phyloP scores from a whole-genome alignment of 2,113 vertebrate species.

The Thoracochromis brauschi region DNA sequence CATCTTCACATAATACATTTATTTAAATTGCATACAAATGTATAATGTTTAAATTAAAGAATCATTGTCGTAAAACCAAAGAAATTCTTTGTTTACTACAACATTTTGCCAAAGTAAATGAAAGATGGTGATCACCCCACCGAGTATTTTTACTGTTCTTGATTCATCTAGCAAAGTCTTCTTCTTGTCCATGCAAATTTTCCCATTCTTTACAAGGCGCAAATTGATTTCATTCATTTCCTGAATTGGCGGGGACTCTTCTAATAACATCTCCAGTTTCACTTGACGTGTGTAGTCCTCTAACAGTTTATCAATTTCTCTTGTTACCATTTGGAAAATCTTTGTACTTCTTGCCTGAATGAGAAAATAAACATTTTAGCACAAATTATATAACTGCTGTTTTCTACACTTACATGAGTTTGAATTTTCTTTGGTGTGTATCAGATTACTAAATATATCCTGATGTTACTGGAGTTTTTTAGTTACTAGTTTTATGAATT shows the following conservation, averaged over 20 bases:
- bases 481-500: background rate
- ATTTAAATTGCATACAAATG: too few species aligned
- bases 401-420: background rate
- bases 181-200: background rate
- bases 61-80: too few species aligned
- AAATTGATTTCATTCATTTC: background rate
- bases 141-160: background rate
- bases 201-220: background rate
- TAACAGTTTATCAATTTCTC: background rate
- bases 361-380: background rate
- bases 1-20: too few species aligned
- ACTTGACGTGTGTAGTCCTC: fast-evolving
- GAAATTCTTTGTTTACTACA: too few species aligned
- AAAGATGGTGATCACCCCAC: background rate
- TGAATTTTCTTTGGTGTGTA: background rate
- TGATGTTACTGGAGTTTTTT: too few species aligned
- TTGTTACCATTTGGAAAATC: background rate
- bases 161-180: background rate
- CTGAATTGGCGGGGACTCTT: background rate
- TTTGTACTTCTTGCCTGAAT: background rate
- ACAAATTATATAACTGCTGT: background rate
- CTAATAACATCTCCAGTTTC: background rate
- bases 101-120: too few species aligned
- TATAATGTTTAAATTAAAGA: too few species aligned
- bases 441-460: too few species aligned